phyloP scores from a whole-genome alignment of 2,888 invertebrate genomes.

The Tachystola acroxantha region DNA sequence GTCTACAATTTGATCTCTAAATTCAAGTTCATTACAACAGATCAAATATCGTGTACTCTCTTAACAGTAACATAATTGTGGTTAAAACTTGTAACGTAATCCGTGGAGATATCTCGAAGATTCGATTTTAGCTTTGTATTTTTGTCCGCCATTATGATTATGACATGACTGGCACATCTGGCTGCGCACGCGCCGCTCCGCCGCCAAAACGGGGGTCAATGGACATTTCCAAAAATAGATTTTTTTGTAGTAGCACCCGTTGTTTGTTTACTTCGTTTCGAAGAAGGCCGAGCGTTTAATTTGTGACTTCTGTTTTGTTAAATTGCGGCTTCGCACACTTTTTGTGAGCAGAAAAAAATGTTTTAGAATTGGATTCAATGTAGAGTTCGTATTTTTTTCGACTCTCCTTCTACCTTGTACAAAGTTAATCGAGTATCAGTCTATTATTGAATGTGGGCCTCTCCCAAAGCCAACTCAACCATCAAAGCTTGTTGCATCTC shows the following conservation, averaged over 20 bases:
- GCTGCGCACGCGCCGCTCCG: slow-evolving; percentile 55
- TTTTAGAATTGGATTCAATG: too few species aligned
- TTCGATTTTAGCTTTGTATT: slow-evolving; percentile 62
- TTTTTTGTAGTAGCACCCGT: slow-evolving; percentile 36
- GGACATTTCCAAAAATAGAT: slow-evolving; percentile 42
- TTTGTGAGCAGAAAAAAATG: too few species aligned
- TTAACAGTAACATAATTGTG: slow-evolving; percentile 66
- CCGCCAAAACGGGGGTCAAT: slow-evolving; percentile 48
- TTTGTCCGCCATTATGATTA: slow-evolving; percentile 60
- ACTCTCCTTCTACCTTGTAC: too few species aligned
- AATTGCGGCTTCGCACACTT: not conserved
- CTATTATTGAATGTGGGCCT: too few species aligned
- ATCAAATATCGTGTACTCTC: slow-evolving; percentile 33
- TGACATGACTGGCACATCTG: slow-evolving; percentile 69
- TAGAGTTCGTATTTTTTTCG: too few species aligned
- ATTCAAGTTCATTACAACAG: slow-evolving; percentile 53
- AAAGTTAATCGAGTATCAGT: too few species aligned
- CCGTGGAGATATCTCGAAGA: slow-evolving; percentile 66
- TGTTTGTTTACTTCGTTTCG: slow-evolving; percentile 33
- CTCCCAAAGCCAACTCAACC: too few species aligned
- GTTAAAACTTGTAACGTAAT: slow-evolving; percentile 70
- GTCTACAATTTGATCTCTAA: slow-evolving; percentile 15
- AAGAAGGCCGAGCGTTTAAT: slow-evolving; percentile 14
- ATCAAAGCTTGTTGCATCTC: too few species aligned
- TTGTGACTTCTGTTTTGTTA: slow-evolving; percentile 22